Conservation (phyloP, 2,888 invertebrate species). For the Nephrotoma flavescens region DNA sequence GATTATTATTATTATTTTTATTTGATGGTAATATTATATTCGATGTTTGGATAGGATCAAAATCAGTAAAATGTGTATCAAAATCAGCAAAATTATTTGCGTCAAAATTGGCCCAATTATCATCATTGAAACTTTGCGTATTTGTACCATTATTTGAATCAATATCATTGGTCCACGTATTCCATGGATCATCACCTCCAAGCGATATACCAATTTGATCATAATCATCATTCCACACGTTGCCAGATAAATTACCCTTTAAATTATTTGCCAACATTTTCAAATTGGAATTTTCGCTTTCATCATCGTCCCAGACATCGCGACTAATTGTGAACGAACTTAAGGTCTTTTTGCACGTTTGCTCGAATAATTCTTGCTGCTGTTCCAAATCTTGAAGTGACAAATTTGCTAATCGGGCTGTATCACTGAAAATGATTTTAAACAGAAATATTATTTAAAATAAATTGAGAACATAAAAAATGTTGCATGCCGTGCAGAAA, state of each 20-base stretch:
- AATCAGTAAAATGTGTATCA: conserved; percentile 23
- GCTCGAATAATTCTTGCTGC: neutral
- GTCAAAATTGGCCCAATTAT: conserved; percentile 22
- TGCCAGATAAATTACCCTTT: neutral
- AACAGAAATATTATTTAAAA: neutral
- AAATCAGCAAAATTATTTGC: conserved; percentile 30
- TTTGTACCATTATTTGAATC: neutral
- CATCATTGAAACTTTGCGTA: neutral
- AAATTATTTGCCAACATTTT: conserved; percentile 6
- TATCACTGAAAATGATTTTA: neutral
- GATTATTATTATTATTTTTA: neutral
- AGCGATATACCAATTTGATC: neutral
- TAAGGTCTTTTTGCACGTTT: neutral
- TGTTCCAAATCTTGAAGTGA: neutral
- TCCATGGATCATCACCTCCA: conserved; percentile 5
- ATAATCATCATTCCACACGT: neutral
- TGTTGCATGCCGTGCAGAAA: neutral
- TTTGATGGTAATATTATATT: neutral
- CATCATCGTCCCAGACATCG: conserved; percentile 2
- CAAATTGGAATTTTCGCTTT: conserved; percentile 4
- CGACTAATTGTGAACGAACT: neutral
- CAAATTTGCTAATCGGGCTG: neutral
- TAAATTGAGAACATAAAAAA: neutral
- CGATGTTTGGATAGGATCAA: neutral
- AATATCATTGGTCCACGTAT: conserved; percentile 1